Evolutionary conservation across 2,113 vertebrate species (phyloP).

Genomic region (Saguinus imperator): DNA sequence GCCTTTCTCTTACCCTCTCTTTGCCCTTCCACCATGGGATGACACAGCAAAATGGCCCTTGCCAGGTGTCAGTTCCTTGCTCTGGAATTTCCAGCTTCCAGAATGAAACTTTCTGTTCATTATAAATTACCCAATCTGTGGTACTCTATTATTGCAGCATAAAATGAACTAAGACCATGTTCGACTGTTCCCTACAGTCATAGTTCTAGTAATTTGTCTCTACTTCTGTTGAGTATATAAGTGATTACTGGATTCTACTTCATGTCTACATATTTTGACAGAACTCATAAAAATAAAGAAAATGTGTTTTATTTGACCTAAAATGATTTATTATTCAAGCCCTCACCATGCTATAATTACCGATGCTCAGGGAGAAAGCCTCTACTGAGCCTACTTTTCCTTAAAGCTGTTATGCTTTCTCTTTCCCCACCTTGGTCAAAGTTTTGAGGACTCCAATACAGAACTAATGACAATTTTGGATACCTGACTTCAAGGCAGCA

Average conservation of each 20-base stretch:
- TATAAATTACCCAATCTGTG: not conserved
- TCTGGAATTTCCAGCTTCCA: not conserved
- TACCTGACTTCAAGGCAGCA: conserved; percentile 11
- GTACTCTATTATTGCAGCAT: not conserved
- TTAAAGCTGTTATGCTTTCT: not conserved
- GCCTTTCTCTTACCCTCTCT: not conserved
- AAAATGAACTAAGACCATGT: not conserved
- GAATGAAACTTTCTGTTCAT: not conserved
- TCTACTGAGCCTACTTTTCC: not conserved
- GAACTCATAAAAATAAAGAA: not conserved
- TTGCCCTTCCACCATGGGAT: not conserved
- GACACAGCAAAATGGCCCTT: not conserved
- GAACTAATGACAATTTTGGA: not conserved
- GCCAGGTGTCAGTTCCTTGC: not conserved
- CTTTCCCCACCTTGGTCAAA: not conserved
- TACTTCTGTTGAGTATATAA: not conserved
- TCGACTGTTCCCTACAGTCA: not conserved
- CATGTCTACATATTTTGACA: not conserved
- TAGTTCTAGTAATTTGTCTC: not conserved
- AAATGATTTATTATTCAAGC: not conserved
- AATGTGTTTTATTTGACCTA: not conserved
- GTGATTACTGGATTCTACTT: not conserved
- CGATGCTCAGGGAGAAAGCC: not conserved
- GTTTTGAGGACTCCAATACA: not conserved
- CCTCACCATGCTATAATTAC: not conserved